phyloP scores from a whole-genome alignment of 1,140 invertebrate genomes.

The Neodiprion lecontei region DNA sequence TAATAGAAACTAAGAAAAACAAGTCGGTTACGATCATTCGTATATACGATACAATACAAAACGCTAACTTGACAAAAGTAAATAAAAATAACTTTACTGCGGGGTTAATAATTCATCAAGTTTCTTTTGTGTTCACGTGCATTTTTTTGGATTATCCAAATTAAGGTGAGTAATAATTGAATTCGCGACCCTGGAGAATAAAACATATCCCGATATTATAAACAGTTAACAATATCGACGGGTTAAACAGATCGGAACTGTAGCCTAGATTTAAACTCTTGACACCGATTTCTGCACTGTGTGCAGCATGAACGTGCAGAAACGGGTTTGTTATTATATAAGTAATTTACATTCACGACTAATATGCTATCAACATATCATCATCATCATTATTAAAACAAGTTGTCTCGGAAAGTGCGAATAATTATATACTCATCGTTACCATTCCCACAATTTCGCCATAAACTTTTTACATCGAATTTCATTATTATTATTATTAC shows the following conservation, averaged over 20 bases:
- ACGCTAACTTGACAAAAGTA: too few relatives aligned
- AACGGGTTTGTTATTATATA: neutral
- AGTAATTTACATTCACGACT: neutral
- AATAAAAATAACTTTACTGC: too few relatives aligned
- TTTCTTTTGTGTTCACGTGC: neutral
- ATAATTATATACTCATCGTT: too few relatives aligned
- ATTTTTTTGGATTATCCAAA: neutral
- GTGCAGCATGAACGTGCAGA: neutral
- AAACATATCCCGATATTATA: too few relatives aligned
- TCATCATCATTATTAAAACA: neutral
- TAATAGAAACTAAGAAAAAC: too few relatives aligned
- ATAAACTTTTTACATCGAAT: too few relatives aligned
- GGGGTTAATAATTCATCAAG: too few relatives aligned
- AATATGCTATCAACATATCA: neutral
- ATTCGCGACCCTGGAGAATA: neutral
- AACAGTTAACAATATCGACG: neutral
- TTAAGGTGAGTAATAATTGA: neutral
- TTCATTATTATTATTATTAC: too few relatives aligned
- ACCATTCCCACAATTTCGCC: too few relatives aligned
- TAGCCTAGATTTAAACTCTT: neutral
- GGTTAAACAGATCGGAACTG: conserved; percentile 18
- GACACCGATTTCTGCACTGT: neutral
- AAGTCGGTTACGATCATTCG: too few relatives aligned
- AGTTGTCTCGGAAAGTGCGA: too few relatives aligned
- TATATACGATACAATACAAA: too few relatives aligned